These are phyloP conservation scores for Thamnophis elegans DNA, from an alignment of 2,797 vertebrate species.

Conservation along the genomic window DNA sequence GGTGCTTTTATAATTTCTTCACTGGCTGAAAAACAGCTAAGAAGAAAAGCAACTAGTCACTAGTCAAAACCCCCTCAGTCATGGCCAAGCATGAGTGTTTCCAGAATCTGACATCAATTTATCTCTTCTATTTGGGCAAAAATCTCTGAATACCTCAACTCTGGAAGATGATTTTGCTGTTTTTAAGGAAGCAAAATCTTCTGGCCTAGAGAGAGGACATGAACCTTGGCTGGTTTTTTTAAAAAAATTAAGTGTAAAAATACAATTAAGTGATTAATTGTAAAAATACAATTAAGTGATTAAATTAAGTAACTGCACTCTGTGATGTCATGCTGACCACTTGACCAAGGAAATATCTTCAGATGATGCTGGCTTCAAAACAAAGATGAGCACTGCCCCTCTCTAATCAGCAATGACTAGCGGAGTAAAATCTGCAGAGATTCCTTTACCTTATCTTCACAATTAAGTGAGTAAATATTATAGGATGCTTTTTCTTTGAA, in stretches of 20 bases:
- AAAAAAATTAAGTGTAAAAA: too few relatives aligned
- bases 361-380: neutral
- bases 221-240: neutral
- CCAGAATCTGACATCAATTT: conserved; percentile 8
- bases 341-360: neutral
- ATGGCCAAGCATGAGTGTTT: neutral
- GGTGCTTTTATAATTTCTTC: conserved; percentile 10
- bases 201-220: neutral
- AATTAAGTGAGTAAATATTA: neutral
- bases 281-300: neutral
- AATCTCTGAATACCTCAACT: too few relatives aligned
- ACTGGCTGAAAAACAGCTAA: conserved; percentile 1
- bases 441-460: neutral
- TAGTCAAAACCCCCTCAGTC: neutral
- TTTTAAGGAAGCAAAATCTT: neutral
- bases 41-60: neutral
- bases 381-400: neutral
- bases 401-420: neutral
- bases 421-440: neutral
- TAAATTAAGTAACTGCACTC: neutral
- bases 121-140: neutral
- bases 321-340: neutral
- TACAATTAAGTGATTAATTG: neutral
- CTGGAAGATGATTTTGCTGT: conserved; percentile 1
- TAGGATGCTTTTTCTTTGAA: neutral